A percentile compares a stretch with the other conserved stretches of the same genome.
Conservation (phyloP, 1,140 invertebrate genomes). For the Trichonephila clavata region DNA sequence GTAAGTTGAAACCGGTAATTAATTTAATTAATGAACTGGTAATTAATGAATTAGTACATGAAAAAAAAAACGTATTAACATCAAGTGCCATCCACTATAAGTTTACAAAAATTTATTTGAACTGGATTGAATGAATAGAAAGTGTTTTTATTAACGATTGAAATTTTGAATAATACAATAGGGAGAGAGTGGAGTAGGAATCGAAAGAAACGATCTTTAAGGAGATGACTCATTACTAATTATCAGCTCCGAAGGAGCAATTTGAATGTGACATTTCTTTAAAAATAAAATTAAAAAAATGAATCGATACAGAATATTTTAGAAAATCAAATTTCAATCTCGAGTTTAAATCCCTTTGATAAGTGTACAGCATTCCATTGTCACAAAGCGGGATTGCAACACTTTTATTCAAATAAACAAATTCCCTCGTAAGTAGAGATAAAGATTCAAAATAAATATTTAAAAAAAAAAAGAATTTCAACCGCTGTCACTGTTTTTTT, state of each 20-base stretch:
- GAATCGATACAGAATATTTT: background rate
- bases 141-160: too few species aligned
- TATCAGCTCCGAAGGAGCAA: background rate
- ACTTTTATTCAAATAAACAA: conserved; percentile 18
- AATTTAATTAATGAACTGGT: too few species aligned
- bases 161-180: too few species aligned
- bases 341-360: background rate
- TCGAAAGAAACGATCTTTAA: too few species aligned
- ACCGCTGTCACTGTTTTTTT: background rate
- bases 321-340: background rate
- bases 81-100: too few species aligned
- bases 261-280: background rate
- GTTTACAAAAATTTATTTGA: too few species aligned
- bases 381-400: background rate
- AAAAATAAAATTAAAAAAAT: background rate
- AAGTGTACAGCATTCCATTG: conserved; percentile 2
- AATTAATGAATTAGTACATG: too few species aligned
- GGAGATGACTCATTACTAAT: too few species aligned
- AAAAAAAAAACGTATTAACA: too few species aligned
- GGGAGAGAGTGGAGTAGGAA: too few species aligned
- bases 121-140: too few species aligned
- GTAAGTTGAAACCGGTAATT: too few species aligned
- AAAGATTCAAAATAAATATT: background rate
- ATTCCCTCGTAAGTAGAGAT: background rate
- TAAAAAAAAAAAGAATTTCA: background rate